These are phyloP conservation scores for Drosophila nr. fundita DNA, from an alignment of 2,888 invertebrate genomes.

Conservation along the genomic window DNA sequence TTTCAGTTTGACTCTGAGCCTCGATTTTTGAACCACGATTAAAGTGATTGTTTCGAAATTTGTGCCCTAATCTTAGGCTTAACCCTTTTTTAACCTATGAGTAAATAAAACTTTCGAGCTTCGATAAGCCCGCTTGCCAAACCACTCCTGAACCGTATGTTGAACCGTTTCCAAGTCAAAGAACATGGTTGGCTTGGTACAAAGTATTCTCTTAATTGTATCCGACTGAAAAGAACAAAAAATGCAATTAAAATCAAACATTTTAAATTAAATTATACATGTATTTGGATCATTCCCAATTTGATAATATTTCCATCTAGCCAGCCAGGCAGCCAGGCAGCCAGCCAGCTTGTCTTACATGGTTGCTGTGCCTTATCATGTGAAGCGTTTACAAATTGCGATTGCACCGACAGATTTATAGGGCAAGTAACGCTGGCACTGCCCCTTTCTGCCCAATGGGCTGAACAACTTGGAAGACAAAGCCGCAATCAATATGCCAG, in stretches of 20 bases:
- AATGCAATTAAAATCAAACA: neutral
- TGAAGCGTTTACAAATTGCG: constrained; percentile 47
- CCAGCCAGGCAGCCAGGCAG: neutral
- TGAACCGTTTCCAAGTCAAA: neutral
- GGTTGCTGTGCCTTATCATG: constrained; percentile 31
- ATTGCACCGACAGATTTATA: constrained; percentile 39
- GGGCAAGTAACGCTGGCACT: constrained; percentile 4
- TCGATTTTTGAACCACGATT: neutral
- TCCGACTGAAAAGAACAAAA: neutral
- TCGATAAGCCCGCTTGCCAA: neutral
- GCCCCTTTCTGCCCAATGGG: neutral
- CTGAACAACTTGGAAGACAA: constrained; percentile 44
- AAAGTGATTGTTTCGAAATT: neutral
- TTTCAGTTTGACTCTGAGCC: too few species aligned
- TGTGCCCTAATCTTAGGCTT: neutral
- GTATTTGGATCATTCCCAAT: neutral
- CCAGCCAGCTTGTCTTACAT: neutral
- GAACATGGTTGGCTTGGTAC: neutral
- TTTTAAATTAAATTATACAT: neutral
- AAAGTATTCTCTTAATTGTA: neutral
- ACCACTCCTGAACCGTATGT: neutral
- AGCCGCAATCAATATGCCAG: constrained; percentile 71
- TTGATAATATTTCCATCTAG: neutral
- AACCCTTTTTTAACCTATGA: neutral
- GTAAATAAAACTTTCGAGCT: neutral